Evolutionary conservation across 2,113 vertebrate genomes (phyloP), one percentile per base, ranked within the genome.

Genomic region (Xiphorhynchus elegans): DNA sequence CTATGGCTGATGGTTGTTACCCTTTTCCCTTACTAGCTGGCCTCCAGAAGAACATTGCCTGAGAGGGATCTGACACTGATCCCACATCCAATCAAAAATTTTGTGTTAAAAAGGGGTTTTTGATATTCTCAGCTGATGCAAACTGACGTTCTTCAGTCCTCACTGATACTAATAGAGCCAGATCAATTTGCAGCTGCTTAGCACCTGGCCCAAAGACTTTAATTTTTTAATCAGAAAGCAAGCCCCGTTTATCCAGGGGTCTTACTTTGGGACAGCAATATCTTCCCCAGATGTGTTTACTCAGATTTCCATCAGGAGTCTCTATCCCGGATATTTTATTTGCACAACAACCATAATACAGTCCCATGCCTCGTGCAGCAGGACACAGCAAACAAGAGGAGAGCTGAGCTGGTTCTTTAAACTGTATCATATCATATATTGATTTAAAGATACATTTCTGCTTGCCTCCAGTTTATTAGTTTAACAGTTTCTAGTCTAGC

Each of bases 161-260:
- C 53, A 31, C 40, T 89, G 84, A 75, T 44, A 77, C 21, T 81
- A 89, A 60, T 7, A 81, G 31, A 88, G 47, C 42, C 60, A 86
- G 44, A 90, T 92, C 87, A 95, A 84, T 90, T 89, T 92, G 90
- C 86, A 95, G 88, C 83, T 94, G 83, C 83, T 96, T 92, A 92
- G 86, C 79, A 96, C 69, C 88, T 95, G 95, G 88, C 23, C 56
- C 37, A 53, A 84, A 75, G 42, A 75, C 74, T 92, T 96, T 92
- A 44, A 67, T 60, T 75, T 95, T 91, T 93, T 68, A 93, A 96
- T 92, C 81, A 76, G 69, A 84, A 93, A 74, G 52, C 39, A 94
- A 84, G 64, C 42, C 49, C 13, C 14, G 7, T 92, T 84, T 94
- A 87, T 81, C 73, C 90, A 84, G 69, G 58, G 76, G 75, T 75